Conservation (phyloP, 2,888 invertebrate genomes). For the Camponotus fellah region DNA sequence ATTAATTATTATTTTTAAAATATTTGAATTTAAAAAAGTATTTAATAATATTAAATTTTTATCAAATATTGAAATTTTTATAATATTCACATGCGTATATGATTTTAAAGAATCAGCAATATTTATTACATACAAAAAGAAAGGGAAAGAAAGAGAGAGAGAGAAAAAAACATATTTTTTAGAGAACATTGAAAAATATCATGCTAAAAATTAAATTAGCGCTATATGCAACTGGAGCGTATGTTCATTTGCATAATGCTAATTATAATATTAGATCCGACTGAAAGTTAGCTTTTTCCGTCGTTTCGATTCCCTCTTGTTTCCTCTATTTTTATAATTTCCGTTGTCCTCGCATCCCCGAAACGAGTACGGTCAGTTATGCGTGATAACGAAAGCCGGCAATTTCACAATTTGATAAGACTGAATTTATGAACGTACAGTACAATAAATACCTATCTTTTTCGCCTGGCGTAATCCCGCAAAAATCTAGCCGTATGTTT, state of each 20-base stretch:
- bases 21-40: background rate
- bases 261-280: slow-evolving; percentile 35
- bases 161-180: background rate
- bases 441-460: slow-evolving; percentile 45
- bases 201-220: slow-evolving; percentile 28
- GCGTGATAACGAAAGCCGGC: slow-evolving; percentile 49
- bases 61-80: slow-evolving; percentile 1
- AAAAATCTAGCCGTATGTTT: slow-evolving; percentile 38
- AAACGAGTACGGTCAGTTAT: slow-evolving; percentile 40
- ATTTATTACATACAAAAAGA: background rate
- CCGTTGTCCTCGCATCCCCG: slow-evolving; percentile 28
- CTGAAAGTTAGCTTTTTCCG: background rate
- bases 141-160: background rate
- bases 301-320: background rate
- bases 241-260: slow-evolving; percentile 42
- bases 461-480: slow-evolving; percentile 26
- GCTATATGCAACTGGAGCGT: background rate
- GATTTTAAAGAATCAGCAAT: background rate
- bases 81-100: background rate
- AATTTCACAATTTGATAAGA: slow-evolving; percentile 57
- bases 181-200: slow-evolving; percentile 18
- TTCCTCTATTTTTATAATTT: slow-evolving; percentile 41
- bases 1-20: slow-evolving; percentile 18
- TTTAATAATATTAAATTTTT: background rate
- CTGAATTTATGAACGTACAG: slow-evolving; percentile 42